phyloP scores from a whole-genome alignment of 2,113 vertebrate genomes.

The Xiphophorus hellerii region DNA sequence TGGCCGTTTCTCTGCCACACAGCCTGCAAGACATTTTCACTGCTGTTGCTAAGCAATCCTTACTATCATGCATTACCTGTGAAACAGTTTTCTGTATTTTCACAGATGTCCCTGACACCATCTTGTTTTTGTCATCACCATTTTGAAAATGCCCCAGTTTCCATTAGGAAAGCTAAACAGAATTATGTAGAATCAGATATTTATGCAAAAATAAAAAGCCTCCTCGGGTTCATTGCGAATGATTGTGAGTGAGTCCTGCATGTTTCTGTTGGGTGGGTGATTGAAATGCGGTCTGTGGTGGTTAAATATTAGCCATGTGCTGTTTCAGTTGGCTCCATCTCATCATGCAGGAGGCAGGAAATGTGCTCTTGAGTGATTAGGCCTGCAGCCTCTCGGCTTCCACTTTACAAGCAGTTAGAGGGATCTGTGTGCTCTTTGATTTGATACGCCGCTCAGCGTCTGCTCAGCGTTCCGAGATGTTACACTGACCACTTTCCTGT shows the following conservation, averaged over 20 bases:
- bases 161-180: background rate
- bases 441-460: conserved; percentile 20
- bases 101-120: conserved; percentile 71
- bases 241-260: background rate
- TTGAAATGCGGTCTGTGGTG: background rate
- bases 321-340: conserved; percentile 59
- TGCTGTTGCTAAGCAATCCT: conserved; percentile 81
- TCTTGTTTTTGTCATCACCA: conserved; percentile 70
- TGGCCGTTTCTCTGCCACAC: conserved; percentile 42
- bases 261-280: conserved; percentile 6
- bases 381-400: conserved; percentile 53
- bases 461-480: conserved; percentile 33
- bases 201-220: background rate
- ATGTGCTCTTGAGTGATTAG: conserved; percentile 73
- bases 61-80: conserved; percentile 67
- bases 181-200: background rate
- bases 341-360: conserved; percentile 69
- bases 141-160: conserved; percentile 33
- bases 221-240: background rate
- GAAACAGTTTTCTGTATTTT: conserved; percentile 59
- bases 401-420: conserved; percentile 59
- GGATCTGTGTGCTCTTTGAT: conserved; percentile 16
- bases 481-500: conserved; percentile 9
- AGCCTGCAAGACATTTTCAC: conserved; percentile 48
- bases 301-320: conserved; percentile 65